These are phyloP conservation scores for Eledona agricola DNA, from an alignment of 2,888 invertebrate species.

Conservation along the genomic window DNA sequence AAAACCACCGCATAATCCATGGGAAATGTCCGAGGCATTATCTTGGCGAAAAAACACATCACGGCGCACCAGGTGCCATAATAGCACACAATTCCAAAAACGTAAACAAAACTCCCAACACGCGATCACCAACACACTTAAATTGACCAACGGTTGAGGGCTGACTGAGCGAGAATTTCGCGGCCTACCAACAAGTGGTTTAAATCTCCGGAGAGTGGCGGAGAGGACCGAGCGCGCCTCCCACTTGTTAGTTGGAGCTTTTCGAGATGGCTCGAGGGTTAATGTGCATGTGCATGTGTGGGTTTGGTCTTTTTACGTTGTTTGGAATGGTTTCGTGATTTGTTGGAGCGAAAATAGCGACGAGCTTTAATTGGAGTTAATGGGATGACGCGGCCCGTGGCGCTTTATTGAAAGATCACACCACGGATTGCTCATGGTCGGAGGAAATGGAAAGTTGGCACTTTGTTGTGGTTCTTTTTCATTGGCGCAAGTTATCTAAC, in stretches of 20 bases:
- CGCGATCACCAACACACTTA: neutral
- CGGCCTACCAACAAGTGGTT: slow-evolving; percentile 35
- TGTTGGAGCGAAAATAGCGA: slow-evolving; percentile 28
- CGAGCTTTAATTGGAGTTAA: slow-evolving; percentile 25
- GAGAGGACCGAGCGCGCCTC: slow-evolving; percentile 19
- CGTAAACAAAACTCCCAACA: slow-evolving; percentile 10
- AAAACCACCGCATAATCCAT: slow-evolving; percentile 30
- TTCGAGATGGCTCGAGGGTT: slow-evolving; percentile 21
- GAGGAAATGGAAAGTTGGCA: neutral
- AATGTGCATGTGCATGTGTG: slow-evolving; percentile 20
- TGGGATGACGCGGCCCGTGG: slow-evolving; percentile 28
- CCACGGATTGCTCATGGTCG: slow-evolving; percentile 6
- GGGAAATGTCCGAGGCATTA: slow-evolving; percentile 32
- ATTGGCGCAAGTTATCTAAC: slow-evolving; percentile 2
- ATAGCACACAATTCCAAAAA: slow-evolving; percentile 5
- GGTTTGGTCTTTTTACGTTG: slow-evolving; percentile 20
- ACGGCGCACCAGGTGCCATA: slow-evolving; percentile 20
- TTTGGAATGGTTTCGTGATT: slow-evolving; percentile 25
- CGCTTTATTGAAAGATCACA: slow-evolving; percentile 27
- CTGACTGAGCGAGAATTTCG: slow-evolving; percentile 10
- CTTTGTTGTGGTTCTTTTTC: slow-evolving; percentile 8
- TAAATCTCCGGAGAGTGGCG: slow-evolving; percentile 19
- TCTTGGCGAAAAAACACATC: slow-evolving; percentile 24
- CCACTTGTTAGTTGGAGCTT: slow-evolving; percentile 31
- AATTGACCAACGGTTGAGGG: slow-evolving; percentile 4